phyloP scores from a whole-genome alignment of 2,113 vertebrate genomes.

The Melierax canorus region DNA sequence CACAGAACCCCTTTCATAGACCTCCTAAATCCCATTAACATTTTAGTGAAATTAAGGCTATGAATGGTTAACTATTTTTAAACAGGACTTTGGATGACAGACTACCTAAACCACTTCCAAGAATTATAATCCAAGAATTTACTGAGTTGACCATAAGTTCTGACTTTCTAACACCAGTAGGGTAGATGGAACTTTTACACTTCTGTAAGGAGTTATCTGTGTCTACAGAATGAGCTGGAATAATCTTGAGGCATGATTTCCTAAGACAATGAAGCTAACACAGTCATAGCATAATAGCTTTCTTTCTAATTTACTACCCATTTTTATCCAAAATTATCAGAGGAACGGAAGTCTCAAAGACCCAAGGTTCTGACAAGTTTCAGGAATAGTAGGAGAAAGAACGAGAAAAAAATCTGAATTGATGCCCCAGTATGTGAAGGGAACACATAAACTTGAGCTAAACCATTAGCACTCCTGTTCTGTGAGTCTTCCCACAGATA shows the following conservation, averaged over 20 bases:
- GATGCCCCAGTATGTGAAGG: not conserved
- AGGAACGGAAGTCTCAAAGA: not conserved
- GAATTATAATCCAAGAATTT: not conserved
- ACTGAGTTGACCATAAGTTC: not conserved
- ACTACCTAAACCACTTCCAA: not conserved
- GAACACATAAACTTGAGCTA: not conserved
- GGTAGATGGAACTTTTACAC: not conserved
- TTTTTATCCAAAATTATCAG: not conserved
- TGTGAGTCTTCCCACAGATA: not conserved
- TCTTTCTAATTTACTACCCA: not conserved
- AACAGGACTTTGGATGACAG: not conserved
- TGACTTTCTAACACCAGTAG: not conserved
- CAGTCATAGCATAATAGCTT: not conserved
- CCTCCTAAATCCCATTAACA: not conserved
- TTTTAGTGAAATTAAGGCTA: not conserved
- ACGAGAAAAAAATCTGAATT: not conserved
- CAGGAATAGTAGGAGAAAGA: not conserved
- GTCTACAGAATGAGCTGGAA: not conserved
- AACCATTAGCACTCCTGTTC: not conserved
- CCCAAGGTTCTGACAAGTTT: not conserved
- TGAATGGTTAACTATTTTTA: not conserved
- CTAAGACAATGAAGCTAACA: not conserved
- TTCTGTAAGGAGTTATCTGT: not conserved
- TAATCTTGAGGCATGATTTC: not conserved
- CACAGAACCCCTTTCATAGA: not conserved